A percentile compares a stretch with the other conserved stretches of the same genome.
phyloP scores from a whole-genome alignment of 1,140 invertebrate species.

The Schlechtendalia chinensis region DNA sequence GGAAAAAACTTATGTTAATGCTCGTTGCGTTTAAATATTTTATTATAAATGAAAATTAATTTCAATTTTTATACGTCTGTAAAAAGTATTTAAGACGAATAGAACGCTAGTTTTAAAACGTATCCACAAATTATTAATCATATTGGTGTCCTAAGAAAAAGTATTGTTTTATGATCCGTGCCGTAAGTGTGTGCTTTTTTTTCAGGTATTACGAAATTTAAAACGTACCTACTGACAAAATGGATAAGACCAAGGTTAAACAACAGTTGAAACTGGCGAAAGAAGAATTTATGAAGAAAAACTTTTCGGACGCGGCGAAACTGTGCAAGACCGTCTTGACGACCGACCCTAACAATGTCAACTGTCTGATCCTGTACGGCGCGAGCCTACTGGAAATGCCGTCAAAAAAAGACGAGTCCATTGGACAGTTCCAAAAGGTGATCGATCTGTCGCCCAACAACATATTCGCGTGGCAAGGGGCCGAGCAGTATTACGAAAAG shows the following conservation, averaged over 20 bases:
- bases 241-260: conserved; percentile 37
- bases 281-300: conserved; percentile 42
- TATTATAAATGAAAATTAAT: too few species aligned
- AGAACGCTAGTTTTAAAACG: too few species aligned
- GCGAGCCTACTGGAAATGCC: conserved; percentile 27
- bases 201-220: conserved; percentile 23
- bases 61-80: too few species aligned
- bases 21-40: too few species aligned
- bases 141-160: background rate
- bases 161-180: background rate
- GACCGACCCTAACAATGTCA: conserved; percentile 11
- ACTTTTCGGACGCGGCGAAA: conserved; percentile 22
- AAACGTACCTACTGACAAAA: conserved; percentile 31
- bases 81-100: too few species aligned
- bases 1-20: too few species aligned
- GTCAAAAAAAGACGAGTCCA: conserved; percentile 32
- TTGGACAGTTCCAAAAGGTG: conserved; percentile 36
- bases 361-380: conserved; percentile 26
- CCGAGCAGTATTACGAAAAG: conserved; percentile 37
- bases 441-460: conserved; percentile 29
- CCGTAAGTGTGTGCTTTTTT: conserved; percentile 12
- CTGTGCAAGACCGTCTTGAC: conserved; percentile 12
- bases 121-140: background rate
- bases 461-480: conserved; percentile 32
- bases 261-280: conserved; percentile 41